Evolutionary conservation across 2,888 invertebrate genomes (phyloP).

Genomic region (Drosophila limbata): DNA sequence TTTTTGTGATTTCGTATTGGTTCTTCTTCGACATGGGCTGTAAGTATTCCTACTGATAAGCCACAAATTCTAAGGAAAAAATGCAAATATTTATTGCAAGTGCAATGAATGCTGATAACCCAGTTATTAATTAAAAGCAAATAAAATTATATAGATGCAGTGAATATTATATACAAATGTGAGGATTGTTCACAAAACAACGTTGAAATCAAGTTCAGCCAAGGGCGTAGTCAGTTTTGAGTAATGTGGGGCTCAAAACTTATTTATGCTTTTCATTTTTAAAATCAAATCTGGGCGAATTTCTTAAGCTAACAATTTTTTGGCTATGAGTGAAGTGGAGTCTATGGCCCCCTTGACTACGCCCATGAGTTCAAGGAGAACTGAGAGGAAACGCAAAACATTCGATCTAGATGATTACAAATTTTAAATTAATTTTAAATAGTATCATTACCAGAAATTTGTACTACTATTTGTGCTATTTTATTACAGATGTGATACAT

Average conservation of each 20-base stretch:
- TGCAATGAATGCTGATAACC: slow-evolving; percentile 26
- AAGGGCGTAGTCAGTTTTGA: too few species aligned
- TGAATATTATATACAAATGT: neutral
- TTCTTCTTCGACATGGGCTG: slow-evolving; percentile 72
- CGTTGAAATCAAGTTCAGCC: slow-evolving; percentile 2
- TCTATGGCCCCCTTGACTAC: too few species aligned
- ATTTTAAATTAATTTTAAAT: neutral
- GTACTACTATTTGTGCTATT: too few species aligned
- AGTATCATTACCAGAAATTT: neutral
- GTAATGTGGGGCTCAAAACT: too few species aligned
- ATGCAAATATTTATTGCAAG: neutral
- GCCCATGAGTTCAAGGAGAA: neutral
- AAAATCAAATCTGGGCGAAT: too few species aligned
- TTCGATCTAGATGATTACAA: neutral
- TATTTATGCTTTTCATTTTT: too few species aligned
- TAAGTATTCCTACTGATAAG: slow-evolving; percentile 60
- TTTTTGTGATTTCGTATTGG: slow-evolving; percentile 88
- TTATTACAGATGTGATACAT: too few species aligned
- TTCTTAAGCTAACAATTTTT: too few species aligned
- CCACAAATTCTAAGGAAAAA: neutral
- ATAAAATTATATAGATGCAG: neutral
- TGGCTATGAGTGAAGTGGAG: too few species aligned
- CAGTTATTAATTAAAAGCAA: slow-evolving; percentile 8
- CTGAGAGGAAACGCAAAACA: neutral
- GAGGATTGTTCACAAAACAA: neutral